A percentile compares a stretch with the other conserved stretches of the same genome.
Conservation (phyloP, 2,113 vertebrate genomes). For the Alces alces region DNA sequence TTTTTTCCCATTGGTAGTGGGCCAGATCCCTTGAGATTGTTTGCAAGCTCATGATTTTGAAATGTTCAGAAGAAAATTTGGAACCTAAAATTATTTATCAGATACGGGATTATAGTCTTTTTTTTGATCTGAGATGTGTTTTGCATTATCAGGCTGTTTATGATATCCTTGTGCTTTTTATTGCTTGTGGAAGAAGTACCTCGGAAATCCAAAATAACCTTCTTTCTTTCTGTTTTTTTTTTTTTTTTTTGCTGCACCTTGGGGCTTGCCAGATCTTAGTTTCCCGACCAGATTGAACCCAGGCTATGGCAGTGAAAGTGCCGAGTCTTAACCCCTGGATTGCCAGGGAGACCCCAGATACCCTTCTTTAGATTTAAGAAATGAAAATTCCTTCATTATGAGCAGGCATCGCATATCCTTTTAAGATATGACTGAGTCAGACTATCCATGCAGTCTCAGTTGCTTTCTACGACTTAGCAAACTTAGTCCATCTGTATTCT, state of each 20-base stretch:
- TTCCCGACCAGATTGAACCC: not conserved
- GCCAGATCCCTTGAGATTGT: not conserved
- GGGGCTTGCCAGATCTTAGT: not conserved
- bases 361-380: not conserved
- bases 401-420: not conserved
- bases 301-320: not conserved
- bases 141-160: not conserved
- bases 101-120: not conserved
- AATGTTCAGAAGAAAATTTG: not conserved
- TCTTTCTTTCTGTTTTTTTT: not conserved
- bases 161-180: not conserved
- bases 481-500: not conserved
- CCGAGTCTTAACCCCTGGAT: not conserved
- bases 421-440: not conserved
- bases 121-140: not conserved
- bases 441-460: accelerated
- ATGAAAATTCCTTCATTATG: not conserved
- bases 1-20: not conserved
- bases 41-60: constrained; percentile 36
- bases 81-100: not conserved
- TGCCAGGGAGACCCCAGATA: not conserved
- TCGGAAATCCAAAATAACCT: not conserved
- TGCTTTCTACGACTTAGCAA: not conserved
- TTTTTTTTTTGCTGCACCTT: not conserved
- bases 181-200: not conserved